Evolutionary conservation across 2,113 vertebrate species (phyloP).

Genomic region (Alosa alosa): DNA sequence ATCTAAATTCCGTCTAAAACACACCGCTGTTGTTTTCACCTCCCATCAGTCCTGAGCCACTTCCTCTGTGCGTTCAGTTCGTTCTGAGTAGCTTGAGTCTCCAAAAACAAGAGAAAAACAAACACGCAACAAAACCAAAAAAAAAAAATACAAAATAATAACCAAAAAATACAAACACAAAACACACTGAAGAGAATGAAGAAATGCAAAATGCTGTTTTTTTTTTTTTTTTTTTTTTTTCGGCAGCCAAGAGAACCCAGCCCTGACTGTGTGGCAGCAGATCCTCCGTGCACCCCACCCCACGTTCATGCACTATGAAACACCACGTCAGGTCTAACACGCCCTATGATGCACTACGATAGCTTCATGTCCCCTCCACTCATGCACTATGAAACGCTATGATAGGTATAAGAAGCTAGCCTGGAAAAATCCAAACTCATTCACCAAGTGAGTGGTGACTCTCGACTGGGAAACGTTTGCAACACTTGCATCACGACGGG

Average conservation of each 20-base stretch:
- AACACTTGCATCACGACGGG: too few relatives aligned
- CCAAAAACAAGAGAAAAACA: conserved; percentile 18
- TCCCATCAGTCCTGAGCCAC: neutral
- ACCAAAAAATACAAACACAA: neutral
- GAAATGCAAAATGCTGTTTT: conserved; percentile 24
- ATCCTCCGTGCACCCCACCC: neutral
- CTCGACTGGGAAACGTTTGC: too few relatives aligned
- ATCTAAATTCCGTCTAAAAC: conserved; percentile 19
- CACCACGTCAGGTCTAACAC: neutral
- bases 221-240: neutral
- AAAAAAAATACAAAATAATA: conserved; percentile 13
- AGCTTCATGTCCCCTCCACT: neutral
- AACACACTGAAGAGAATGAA: neutral
- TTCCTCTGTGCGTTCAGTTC: conserved; percentile 38
- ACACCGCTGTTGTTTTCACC: neutral
- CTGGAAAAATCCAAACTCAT: too few relatives aligned
- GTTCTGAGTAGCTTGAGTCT: conserved; percentile 33
- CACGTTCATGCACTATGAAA: neutral
- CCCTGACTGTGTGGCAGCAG: neutral
- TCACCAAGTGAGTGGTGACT: too few relatives aligned
- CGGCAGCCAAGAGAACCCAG: neutral
- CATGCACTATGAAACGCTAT: neutral
- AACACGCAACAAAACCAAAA: conserved; percentile 1
- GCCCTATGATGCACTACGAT: neutral
- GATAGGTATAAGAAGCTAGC: too few relatives aligned